phyloP scores from a whole-genome alignment of 2,113 vertebrate genomes.

The Tringa solitaria region DNA sequence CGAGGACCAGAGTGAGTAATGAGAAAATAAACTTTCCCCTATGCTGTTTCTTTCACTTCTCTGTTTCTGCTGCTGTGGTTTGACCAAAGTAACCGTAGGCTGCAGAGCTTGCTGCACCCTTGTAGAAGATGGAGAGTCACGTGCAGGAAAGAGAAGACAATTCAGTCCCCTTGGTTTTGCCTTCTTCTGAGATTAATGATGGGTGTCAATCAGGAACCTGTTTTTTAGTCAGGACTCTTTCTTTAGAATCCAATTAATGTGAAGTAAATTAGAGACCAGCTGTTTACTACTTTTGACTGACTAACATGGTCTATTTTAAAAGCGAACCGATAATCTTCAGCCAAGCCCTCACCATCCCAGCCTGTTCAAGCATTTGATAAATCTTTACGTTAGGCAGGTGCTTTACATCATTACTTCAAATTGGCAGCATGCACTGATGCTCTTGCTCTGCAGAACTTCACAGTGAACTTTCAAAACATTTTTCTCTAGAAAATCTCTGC shows the following conservation, averaged over 20 bases:
- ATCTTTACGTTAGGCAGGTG: not conserved
- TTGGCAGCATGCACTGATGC: not conserved
- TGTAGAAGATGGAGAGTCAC: not conserved
- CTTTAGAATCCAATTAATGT: not conserved
- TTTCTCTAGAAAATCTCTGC: not conserved
- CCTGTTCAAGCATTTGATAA: not conserved
- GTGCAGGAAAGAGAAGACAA: not conserved
- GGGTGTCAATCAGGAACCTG: not conserved
- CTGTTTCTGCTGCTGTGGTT: not conserved
- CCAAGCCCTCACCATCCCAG: not conserved
- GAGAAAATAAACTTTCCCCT: constrained; percentile 1
- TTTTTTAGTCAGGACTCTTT: not conserved
- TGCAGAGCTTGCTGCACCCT: not conserved
- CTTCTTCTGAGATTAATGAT: not conserved
- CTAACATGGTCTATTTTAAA: not conserved
- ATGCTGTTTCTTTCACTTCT: not conserved
- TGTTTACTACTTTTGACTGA: not conserved
- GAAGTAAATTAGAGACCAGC: not conserved
- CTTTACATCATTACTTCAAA: not conserved
- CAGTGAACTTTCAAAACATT: not conserved
- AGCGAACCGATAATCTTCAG: not conserved
- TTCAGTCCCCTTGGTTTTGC: not conserved
- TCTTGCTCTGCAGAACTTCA: not conserved
- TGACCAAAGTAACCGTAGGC: not conserved
- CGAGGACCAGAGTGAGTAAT: not conserved